Evolutionary conservation across 2,888 invertebrate species (phyloP).

Genomic region (Ptychoptera contaminata): DNA sequence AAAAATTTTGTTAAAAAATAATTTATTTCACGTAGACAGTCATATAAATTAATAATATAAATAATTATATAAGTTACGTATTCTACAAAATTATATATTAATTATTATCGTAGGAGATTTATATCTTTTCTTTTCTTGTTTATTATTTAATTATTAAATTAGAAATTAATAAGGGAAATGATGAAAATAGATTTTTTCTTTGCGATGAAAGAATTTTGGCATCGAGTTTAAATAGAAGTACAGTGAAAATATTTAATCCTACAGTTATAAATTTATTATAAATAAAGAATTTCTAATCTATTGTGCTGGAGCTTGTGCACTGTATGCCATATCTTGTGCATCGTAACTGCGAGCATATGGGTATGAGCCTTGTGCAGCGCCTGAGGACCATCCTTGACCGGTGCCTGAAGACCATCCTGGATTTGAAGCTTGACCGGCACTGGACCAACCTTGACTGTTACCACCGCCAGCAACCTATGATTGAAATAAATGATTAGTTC

Average conservation of each 20-base stretch:
- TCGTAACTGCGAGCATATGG: slow-evolving; percentile 39
- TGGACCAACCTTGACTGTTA: slow-evolving; percentile 13
- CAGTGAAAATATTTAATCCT: not conserved
- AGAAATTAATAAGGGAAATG: no score
- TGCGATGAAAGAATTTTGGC: not conserved
- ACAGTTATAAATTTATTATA: not conserved
- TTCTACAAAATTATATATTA: no score
- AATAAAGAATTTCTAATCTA: not conserved
- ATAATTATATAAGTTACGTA: no score
- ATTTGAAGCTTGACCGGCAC: slow-evolving; percentile 12
- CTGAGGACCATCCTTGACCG: slow-evolving; percentile 17
- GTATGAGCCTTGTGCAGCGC: slow-evolving; percentile 25
- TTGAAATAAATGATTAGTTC: slow-evolving; percentile 1
- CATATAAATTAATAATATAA: no score
- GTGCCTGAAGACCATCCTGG: slow-evolving; percentile 16
- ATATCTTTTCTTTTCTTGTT: no score
- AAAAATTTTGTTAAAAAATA: no score
- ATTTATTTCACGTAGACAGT: no score
- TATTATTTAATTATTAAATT: no score
- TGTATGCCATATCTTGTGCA: slow-evolving; percentile 56
- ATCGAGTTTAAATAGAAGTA: not conserved
- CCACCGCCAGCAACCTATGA: slow-evolving; percentile 12
- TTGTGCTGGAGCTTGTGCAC: slow-evolving; percentile 37
- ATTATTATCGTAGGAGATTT: no score
- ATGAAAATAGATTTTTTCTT: no score